Percentiles rank a stretch among this genome's conserved stretches.
These are phyloP conservation scores for Drosophila orena DNA, from an alignment of 1,140 invertebrate genomes.

Conservation along the genomic window DNA sequence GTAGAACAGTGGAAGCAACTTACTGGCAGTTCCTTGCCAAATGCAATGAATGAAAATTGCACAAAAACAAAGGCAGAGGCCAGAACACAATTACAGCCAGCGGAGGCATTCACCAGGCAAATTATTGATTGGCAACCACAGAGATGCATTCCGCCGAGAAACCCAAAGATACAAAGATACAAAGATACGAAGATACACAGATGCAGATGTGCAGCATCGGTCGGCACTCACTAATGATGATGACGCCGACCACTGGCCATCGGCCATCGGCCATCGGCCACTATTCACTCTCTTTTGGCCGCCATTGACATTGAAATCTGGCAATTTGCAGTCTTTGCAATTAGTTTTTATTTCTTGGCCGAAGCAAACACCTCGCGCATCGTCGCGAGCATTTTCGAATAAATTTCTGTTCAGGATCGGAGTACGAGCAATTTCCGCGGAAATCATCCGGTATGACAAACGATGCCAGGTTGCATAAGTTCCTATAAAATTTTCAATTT, in stretches of 20 bases:
- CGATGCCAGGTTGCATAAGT: conserved; percentile 28
- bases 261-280: conserved; percentile 1
- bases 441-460: conserved; percentile 55
- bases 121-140: conserved; percentile 73
- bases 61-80: conserved; percentile 35
- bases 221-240: conserved; percentile 37
- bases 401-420: conserved; percentile 40
- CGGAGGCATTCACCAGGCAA: conserved; percentile 58
- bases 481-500: conserved; percentile 23
- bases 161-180: conserved; percentile 43
- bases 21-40: conserved; percentile 77
- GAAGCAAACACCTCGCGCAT: conserved; percentile 60
- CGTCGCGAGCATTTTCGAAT: conserved; percentile 37
- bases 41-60: conserved; percentile 72
- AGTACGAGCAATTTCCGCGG: conserved; percentile 8
- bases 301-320: conserved; percentile 77
- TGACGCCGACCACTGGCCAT: conserved; percentile 35
- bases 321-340: conserved; percentile 52
- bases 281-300: conserved; percentile 47
- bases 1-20: conserved; percentile 45
- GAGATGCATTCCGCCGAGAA: conserved; percentile 46
- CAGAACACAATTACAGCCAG: conserved; percentile 55
- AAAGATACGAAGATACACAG: conserved; percentile 24
- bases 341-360: conserved; percentile 70
- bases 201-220: conserved; percentile 32